Conservation (phyloP, 2,797 vertebrate genomes). For the Peromyscus melanophrys region DNA sequence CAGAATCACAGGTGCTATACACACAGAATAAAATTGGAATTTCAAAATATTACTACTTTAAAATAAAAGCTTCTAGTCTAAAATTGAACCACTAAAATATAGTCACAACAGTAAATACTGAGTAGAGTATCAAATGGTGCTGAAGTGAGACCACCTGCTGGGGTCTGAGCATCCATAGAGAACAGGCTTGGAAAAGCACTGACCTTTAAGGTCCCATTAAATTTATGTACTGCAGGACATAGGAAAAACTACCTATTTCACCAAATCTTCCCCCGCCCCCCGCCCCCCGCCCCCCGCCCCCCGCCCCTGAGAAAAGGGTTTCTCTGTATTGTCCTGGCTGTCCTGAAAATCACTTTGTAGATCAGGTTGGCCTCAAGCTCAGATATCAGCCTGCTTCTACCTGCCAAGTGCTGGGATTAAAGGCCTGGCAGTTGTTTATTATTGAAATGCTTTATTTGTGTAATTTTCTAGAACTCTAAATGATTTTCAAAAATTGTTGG, state of each 20-base stretch:
- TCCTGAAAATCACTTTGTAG: not conserved
- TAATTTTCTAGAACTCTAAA: not conserved
- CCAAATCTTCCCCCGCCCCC: not conserved
- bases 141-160: not conserved
- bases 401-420: not conserved
- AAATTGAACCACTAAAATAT: slow-evolving; percentile 6
- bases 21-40: not conserved
- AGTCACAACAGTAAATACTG: not conserved
- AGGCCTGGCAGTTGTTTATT: not conserved
- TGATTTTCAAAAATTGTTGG: not conserved
- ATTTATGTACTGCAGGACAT: not conserved
- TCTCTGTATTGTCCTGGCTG: not conserved
- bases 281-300: no score
- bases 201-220: not conserved
- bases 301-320: no score
- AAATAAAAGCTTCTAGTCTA: slow-evolving; percentile 28
- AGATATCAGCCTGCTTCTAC: not conserved
- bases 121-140: not conserved
- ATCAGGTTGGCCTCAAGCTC: not conserved
- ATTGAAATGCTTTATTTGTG: not conserved
- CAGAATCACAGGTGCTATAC: not conserved
- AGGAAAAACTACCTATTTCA: not conserved
- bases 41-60: not conserved
- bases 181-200: not conserved
- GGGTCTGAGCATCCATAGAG: not conserved